Evolutionary conservation across 2,113 vertebrate species (phyloP).

Genomic region (Sylvia atricapilla): DNA sequence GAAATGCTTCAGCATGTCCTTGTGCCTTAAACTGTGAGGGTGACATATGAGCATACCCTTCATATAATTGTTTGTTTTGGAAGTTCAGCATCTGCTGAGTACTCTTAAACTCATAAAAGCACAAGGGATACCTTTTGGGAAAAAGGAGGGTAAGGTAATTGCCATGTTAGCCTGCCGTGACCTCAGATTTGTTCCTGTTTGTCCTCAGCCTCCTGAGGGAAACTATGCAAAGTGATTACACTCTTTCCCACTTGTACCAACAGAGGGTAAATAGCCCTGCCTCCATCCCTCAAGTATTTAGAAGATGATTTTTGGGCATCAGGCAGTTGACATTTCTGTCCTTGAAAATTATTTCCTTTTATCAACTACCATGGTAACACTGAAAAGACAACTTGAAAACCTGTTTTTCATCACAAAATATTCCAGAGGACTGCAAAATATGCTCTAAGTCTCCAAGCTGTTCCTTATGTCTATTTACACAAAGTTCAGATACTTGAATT

Average conservation of each 20-base stretch:
- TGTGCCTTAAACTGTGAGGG: neutral
- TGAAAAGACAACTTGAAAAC: neutral
- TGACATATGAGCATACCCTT: neutral
- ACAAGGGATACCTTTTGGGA: neutral
- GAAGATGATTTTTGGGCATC: neutral
- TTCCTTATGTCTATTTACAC: neutral
- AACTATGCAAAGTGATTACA: neutral
- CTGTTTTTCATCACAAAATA: neutral
- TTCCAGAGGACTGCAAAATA: neutral
- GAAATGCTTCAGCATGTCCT: neutral
- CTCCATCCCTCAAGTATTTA: neutral
- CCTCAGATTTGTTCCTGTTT: neutral
- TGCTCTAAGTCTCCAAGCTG: neutral
- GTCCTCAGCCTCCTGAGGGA: neutral
- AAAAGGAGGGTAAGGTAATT: neutral
- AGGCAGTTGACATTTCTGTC: neutral
- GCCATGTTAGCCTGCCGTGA: neutral
- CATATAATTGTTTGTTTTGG: neutral
- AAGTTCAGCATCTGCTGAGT: neutral
- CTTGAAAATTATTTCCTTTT: neutral
- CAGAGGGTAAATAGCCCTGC: neutral
- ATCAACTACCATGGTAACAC: neutral
- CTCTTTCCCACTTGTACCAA: neutral
- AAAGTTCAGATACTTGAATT: neutral
- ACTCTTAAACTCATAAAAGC: neutral